Evolutionary conservation across 1,140 invertebrate genomes (phyloP).

Genomic region (Berghia stephanieae): DNA sequence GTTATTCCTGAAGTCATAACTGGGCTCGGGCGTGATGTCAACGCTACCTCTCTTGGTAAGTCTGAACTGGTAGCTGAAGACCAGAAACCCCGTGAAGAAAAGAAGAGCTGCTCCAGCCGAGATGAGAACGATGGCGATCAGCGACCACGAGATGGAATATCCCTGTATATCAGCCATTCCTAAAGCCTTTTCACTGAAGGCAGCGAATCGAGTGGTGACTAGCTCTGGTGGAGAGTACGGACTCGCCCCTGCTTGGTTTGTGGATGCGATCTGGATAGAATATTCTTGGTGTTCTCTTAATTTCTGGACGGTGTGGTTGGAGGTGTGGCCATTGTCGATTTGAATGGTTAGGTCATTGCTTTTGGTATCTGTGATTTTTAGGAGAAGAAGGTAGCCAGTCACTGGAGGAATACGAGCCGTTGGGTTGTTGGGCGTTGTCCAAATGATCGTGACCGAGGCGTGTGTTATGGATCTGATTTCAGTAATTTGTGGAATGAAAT

Average conservation of each 20-base stretch:
- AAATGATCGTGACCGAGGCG: background rate
- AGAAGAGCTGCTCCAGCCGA: background rate
- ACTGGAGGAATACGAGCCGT: background rate
- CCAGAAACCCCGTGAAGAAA: background rate
- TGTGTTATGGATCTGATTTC: background rate
- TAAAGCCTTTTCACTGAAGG: background rate
- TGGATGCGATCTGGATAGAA: background rate
- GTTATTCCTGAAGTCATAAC: background rate
- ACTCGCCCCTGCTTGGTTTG: background rate
- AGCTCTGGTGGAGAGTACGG: background rate
- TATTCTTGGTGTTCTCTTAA: background rate
- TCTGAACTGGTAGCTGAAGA: slow-evolving; percentile 9
- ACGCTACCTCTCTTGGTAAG: slow-evolving; percentile 20
- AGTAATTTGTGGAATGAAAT: background rate
- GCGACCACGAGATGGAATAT: background rate
- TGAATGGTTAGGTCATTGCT: background rate
- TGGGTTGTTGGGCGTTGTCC: background rate
- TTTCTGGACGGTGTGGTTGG: background rate
- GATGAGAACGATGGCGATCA: background rate
- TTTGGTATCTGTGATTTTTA: background rate
- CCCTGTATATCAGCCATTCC: background rate
- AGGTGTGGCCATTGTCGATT: background rate
- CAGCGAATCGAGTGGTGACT: slow-evolving; percentile 1
- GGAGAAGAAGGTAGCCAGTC: background rate
- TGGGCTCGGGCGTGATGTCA: background rate